A percentile compares a stretch with the other conserved stretches of the same genome.
These are phyloP conservation scores for Meloe dianella DNA, from an alignment of 2,888 invertebrate genomes.

Conservation along the genomic window DNA sequence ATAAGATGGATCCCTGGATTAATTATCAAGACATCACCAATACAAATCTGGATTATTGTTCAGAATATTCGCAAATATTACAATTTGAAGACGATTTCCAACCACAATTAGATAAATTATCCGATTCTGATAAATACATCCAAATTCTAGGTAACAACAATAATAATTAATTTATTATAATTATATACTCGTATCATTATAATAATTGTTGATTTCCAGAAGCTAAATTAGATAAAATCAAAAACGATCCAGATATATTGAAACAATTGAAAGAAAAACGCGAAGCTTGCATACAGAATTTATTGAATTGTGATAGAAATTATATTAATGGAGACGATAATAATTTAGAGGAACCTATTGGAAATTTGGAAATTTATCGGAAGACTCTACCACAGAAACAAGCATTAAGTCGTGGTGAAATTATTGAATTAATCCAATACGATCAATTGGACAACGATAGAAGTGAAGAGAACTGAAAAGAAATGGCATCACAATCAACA, in stretches of 20 bases:
- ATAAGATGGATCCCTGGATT: neutral
- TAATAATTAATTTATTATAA: conserved; percentile 13
- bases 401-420: conserved; percentile 62
- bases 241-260: conserved; percentile 60
- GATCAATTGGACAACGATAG: conserved; percentile 60
- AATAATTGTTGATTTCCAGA: conserved; percentile 48
- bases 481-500: neutral
- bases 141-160: conserved; percentile 49
- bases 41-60: neutral
- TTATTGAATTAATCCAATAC: conserved; percentile 62
- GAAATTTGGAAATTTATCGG: conserved; percentile 57
- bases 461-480: conserved; percentile 23
- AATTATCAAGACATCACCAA: neutral
- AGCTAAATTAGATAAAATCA: conserved; percentile 61
- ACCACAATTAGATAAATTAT: conserved; percentile 40
- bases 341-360: conserved; percentile 59
- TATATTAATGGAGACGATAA: conserved; percentile 38
- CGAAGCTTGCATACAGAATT: conserved; percentile 61
- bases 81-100: conserved; percentile 55
- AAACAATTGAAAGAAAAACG: conserved; percentile 61
- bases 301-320: conserved; percentile 52
- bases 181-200: too few relatives aligned
- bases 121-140: conserved; percentile 52
- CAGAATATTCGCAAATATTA: neutral
- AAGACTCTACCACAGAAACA: conserved; percentile 61